Base-by-base conservation (phyloP, 53 echinoderm and acorn worm species). In the Temnopleurus reevesii region DNA sequence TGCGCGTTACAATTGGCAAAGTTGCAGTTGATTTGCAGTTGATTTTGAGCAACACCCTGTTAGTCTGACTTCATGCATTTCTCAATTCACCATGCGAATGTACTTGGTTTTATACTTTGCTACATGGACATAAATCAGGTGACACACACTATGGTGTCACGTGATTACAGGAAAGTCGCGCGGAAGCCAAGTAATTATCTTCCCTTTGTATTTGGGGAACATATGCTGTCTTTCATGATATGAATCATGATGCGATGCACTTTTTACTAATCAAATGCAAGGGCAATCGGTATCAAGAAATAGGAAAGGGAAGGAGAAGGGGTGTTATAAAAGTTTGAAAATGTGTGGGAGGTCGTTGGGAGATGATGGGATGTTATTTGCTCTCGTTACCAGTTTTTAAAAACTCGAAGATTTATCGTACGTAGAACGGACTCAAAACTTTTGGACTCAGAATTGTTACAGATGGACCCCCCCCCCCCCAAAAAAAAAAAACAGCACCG, bases 191-290 rank as follows among this genome's bases (percentile, higher is more conserved):
- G 63, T 63, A 63, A 63, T 63, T 63, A 33, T 63, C 63, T 63
- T 63, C 33, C 31, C 33, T 33, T 63, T 63, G 63, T 63, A 33
- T 33, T 63, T 2, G 15, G 18, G n/a, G 3, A 1, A 29, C 33
- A 25, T 63, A 33, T 56, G 2, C 63, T 5, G 15, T 8, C 63
- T 63, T 63, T 63, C 63, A 29, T 33, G 12, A 29, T 31, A 63
- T 63, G 63, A 63, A 63, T 63, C 63, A 63, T 33, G 63, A 63
- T 61, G 33, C 61, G 13, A 63, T 63, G 63, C 18, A 63, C 63
- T 63, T 63, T 63, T 33, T 63, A 63, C 33, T 31, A 63, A 29
- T 63, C 29, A 63, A 33, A 26, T 24, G 10, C 58, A 58, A 2
- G 33, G 29, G 63, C 7, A 33, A 5, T 26, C 58, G 24, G 0